phyloP scores from a whole-genome alignment of 2,113 vertebrate species.

The Peromyscus polionotus region DNA sequence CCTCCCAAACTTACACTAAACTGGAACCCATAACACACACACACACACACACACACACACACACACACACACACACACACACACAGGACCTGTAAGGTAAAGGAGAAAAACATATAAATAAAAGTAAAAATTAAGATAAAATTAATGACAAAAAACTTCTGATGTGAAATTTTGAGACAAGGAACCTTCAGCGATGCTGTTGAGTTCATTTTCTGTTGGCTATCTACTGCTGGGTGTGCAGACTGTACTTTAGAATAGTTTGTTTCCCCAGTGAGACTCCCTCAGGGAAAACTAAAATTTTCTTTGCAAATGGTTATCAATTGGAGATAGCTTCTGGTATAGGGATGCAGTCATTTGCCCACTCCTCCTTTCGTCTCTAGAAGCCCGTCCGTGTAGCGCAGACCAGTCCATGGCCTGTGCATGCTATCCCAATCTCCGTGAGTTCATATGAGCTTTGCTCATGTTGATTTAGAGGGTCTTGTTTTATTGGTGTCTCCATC shows the following conservation, averaged over 20 bases:
- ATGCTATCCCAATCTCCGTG: background rate
- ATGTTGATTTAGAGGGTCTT: background rate
- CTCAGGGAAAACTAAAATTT: background rate
- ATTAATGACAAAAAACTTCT: background rate
- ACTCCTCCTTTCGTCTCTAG: background rate
- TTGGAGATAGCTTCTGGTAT: background rate
- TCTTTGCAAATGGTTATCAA: background rate
- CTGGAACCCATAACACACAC: too few species aligned
- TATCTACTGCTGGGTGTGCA: background rate
- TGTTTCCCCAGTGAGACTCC: background rate
- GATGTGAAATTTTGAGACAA: background rate
- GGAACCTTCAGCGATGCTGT: background rate
- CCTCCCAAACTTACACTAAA: too few species aligned
- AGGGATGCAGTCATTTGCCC: background rate
- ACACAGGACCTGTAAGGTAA: background rate
- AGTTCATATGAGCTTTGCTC: background rate
- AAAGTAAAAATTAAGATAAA: background rate
- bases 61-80: too few species aligned
- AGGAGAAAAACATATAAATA: background rate
- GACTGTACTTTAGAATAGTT: background rate
- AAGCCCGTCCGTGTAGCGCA: background rate
- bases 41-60: too few species aligned
- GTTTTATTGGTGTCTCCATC: background rate
- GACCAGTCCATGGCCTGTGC: background rate
- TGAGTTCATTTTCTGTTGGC: background rate